phyloP scores from a whole-genome alignment of 1,140 invertebrate genomes.

The Myzus persicae region DNA sequence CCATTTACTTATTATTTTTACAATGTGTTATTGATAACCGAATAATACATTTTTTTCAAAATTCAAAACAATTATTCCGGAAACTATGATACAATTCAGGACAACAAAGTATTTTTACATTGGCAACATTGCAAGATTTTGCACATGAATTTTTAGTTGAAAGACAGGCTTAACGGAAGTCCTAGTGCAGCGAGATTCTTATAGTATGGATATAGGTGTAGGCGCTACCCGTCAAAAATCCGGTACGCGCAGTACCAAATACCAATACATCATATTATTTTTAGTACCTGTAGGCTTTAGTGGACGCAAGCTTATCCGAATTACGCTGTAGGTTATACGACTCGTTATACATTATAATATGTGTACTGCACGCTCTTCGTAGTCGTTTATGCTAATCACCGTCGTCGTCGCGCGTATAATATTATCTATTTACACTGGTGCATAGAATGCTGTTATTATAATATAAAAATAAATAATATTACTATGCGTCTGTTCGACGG shows the following conservation, averaged over 20 bases:
- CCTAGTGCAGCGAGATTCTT: neutral
- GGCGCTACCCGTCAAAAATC: neutral
- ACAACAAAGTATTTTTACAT: neutral
- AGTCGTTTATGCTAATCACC: neutral
- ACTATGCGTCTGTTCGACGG: neutral
- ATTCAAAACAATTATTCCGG: neutral
- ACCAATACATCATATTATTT: neutral
- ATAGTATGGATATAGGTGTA: neutral
- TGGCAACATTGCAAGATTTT: neutral
- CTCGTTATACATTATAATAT: neutral
- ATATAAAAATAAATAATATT: neutral
- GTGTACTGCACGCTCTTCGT: neutral
- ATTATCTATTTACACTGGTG: neutral
- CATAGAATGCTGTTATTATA: neutral
- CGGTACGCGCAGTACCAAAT: neutral
- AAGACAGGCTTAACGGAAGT: neutral
- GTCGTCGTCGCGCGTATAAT: neutral
- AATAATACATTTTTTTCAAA: neutral
- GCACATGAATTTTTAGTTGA: neutral
- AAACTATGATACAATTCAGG: neutral
- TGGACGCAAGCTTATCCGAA: neutral
- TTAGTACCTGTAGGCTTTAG: too few relatives aligned
- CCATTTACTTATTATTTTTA: neutral
- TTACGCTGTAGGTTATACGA: neutral
- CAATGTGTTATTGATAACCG: neutral